Base-by-base conservation (phyloP, 2,113 vertebrate species). In the Thoracochromis brauschi region DNA sequence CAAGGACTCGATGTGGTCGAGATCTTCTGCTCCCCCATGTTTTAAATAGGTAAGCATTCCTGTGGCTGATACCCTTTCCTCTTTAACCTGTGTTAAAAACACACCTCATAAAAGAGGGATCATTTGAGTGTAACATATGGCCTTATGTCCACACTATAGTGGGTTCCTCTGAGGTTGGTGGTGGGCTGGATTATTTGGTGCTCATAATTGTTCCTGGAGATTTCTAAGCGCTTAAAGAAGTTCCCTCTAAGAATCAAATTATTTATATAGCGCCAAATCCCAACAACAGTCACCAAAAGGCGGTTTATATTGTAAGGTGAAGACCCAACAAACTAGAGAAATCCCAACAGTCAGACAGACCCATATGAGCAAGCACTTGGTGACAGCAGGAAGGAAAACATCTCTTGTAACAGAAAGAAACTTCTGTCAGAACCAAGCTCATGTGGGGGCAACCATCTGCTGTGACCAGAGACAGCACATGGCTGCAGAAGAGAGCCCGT, bases 41-140 rank as follows among this genome's bases (percentile, higher is more conserved):
- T 88, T 88, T 88, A 85, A 93, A 86, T 83, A 87, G 86, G 86
- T 92, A 89, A 92, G 92, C 90, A 93, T 92, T 91, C 89, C 87
- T 92, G 91, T 81, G 90, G 92, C 81, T 75, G 45, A 31, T 26
- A 78, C 87, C 81, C 87, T 71, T 88, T 88, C 86, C 83, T 87
- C 86, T 60, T 45, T 51, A 68, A 73, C 73, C 84, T 87, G 58
- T 42, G 80, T 86, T 87, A 92, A 73, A 92, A 89, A 78, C 83
- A 86, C 45, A 79, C 82, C 85, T 16, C 91, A 85, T 89, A 83
- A 86, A 90, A 90, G 35, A 91, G 51, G 88, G 91, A 68, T 87
- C 71, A 47, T 81, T 92, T 78, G 81, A 90, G 49, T 5, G 35
- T 54, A 85, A 85, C 93, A 85, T 68, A 83, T 90, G 79, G 83